These are phyloP conservation scores for Neosalanx taihuensis DNA, from an alignment of 2,797 vertebrate species.

Conservation along the genomic window DNA sequence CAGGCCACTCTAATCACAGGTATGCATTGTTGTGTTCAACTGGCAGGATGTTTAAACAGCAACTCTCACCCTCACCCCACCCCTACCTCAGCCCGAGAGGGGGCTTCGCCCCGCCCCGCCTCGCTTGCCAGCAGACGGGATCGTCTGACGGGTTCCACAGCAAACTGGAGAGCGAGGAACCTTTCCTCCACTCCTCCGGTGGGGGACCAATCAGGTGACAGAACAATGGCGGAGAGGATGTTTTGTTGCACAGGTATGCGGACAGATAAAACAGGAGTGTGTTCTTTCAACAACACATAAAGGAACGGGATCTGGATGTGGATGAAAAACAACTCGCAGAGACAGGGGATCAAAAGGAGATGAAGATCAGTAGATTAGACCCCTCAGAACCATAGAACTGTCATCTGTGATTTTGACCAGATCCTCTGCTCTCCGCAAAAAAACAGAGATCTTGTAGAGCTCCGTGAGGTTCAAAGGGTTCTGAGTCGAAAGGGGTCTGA, in stretches of 20 bases:
- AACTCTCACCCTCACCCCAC: conserved; percentile 61
- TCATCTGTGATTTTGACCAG: conserved; percentile 28
- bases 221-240: conserved; percentile 17
- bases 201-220: conserved; percentile 7
- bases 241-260: conserved; percentile 11
- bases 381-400: conserved; percentile 39
- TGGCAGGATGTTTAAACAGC: conserved; percentile 63
- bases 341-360: conserved; percentile 21
- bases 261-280: not conserved
- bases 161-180: conserved; percentile 18
- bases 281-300: conserved; percentile 17
- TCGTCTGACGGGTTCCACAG: conserved; percentile 24
- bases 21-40: conserved; percentile 68
- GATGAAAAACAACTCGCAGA: conserved; percentile 5
- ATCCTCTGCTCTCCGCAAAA: conserved; percentile 16
- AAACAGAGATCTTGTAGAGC: not conserved
- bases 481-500: not conserved
- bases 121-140: conserved; percentile 8
- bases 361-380: conserved; percentile 35
- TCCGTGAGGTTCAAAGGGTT: conserved; percentile 14
- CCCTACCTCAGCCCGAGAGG: conserved; percentile 28
- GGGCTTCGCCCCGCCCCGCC: not conserved
- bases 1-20: conserved; percentile 71
- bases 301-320: not conserved
- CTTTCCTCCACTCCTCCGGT: conserved; percentile 24